Evolutionary conservation across 35 echinoderm and acorn worm species (phyloP).

Genomic region (Ptychodera flava): DNA sequence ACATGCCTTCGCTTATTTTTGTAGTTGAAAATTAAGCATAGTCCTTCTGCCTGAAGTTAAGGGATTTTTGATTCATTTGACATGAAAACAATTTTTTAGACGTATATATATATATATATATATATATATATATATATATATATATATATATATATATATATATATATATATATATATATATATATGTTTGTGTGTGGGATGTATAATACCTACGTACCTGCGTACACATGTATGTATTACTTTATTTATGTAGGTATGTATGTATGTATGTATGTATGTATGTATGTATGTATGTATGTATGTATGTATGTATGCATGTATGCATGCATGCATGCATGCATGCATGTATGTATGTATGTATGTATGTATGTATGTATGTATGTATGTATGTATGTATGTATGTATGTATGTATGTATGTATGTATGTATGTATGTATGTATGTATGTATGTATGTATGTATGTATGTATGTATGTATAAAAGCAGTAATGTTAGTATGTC

Average conservation of each 20-base stretch:
- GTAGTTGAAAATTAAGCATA: not conserved
- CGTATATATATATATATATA: not conserved
- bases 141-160: constrained; percentile 3
- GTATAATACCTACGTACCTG: not conserved
- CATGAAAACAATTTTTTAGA: not conserved
- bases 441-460: not conserved
- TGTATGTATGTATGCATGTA: not conserved
- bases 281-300: not conserved
- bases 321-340: not conserved
- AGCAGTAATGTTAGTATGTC: too few species aligned
- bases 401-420: not conserved
- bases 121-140: constrained; percentile 3
- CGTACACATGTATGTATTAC: not conserved
- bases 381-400: not conserved
- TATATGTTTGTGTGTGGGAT: not conserved
- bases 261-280: not conserved
- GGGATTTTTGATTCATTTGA: not conserved
- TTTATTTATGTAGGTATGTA: not conserved
- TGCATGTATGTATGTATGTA: not conserved
- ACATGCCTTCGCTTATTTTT: not conserved
- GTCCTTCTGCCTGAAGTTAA: not conserved
- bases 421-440: not conserved
- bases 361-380: not conserved
- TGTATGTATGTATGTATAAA: not conserved
- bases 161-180: not conserved